phyloP scores from a whole-genome alignment of 2,888 invertebrate genomes.

The Acheta domesticus region DNA sequence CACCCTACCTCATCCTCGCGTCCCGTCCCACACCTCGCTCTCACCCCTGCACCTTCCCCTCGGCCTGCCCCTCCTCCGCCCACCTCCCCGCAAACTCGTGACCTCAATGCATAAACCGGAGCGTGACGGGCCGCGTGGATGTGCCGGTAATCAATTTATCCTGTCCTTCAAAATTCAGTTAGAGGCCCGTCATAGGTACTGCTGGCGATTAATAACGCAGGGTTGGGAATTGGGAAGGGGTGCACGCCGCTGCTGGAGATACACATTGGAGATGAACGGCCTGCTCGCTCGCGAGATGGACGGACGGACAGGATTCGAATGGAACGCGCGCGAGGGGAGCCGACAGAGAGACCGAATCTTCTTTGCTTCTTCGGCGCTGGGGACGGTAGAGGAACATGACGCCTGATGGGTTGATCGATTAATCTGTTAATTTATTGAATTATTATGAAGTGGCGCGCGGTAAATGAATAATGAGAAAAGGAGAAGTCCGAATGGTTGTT shows the following conservation, averaged over 20 bases:
- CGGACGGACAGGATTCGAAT: too few species aligned
- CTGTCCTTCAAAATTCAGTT: conserved; percentile 18
- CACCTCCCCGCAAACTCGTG: neutral
- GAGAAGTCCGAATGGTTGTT: too few species aligned
- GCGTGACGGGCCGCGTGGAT: neutral
- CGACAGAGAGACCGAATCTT: too few species aligned
- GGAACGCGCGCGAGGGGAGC: too few species aligned
- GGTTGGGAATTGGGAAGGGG: neutral
- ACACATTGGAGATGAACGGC: too few species aligned
- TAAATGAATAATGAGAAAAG: too few species aligned
- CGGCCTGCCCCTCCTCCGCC: neutral
- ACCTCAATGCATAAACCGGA: neutral
- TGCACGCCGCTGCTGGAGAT: too few species aligned
- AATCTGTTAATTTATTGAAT: conserved; percentile 9
- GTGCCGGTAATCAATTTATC: conserved; percentile 6
- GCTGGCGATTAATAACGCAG: neutral
- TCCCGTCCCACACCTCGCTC: neutral
- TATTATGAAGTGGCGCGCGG: neutral
- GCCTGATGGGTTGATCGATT: neutral
- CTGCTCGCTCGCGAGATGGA: too few species aligned
- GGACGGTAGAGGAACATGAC: too few species aligned
- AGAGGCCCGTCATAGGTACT: neutral
- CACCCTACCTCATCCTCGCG: too few species aligned
- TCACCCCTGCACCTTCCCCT: neutral
- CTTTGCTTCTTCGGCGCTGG: too few species aligned